A percentile compares a stretch with the other conserved stretches of the same genome.
These are phyloP conservation scores for Poeciliopsis retropinna DNA, from an alignment of 2,113 vertebrate species.

Conservation along the genomic window DNA sequence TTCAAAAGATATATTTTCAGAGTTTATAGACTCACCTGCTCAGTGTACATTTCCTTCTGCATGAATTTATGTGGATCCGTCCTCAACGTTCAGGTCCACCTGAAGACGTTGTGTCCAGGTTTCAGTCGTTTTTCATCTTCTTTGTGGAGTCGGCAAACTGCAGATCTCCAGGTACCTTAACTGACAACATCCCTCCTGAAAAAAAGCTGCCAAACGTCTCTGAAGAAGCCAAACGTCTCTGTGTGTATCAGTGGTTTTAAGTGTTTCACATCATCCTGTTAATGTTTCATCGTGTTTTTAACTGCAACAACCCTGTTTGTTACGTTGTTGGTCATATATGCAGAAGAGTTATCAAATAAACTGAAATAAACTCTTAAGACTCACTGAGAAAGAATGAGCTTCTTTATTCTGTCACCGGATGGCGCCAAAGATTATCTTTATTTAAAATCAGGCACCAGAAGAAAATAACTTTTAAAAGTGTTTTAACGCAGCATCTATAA, in stretches of 20 bases:
- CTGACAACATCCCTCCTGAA: slow-evolving; percentile 46
- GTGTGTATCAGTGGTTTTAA: slow-evolving; percentile 69
- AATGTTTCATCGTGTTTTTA: slow-evolving; percentile 77
- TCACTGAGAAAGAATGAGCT: background rate
- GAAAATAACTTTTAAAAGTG: too few species aligned
- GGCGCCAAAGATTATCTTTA: too few species aligned
- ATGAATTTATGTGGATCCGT: slow-evolving; percentile 37
- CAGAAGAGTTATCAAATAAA: slow-evolving; percentile 71
- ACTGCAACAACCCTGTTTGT: slow-evolving; percentile 56
- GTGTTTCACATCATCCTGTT: slow-evolving; percentile 74
- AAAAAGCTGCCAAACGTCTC: slow-evolving; percentile 75
- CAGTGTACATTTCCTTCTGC: slow-evolving; percentile 30
- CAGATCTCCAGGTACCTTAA: slow-evolving; percentile 47
- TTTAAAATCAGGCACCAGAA: too few species aligned
- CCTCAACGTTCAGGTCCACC: slow-evolving; percentile 9
- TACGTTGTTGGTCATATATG: slow-evolving; percentile 66
- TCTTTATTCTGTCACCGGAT: background rate
- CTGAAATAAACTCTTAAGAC: slow-evolving; percentile 25
- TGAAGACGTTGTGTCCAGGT: slow-evolving; percentile 40
- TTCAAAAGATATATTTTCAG: slow-evolving; percentile 9
- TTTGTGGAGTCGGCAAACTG: slow-evolving; percentile 47
- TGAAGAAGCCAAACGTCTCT: slow-evolving; percentile 71
- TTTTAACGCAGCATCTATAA: too few species aligned
- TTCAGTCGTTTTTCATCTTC: slow-evolving; percentile 37
- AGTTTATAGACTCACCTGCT: slow-evolving; percentile 18